Evolutionary conservation across 2,888 invertebrate species (phyloP), one percentile per base, ranked within the genome.

Genomic region (Glaucopsyche alexis): DNA sequence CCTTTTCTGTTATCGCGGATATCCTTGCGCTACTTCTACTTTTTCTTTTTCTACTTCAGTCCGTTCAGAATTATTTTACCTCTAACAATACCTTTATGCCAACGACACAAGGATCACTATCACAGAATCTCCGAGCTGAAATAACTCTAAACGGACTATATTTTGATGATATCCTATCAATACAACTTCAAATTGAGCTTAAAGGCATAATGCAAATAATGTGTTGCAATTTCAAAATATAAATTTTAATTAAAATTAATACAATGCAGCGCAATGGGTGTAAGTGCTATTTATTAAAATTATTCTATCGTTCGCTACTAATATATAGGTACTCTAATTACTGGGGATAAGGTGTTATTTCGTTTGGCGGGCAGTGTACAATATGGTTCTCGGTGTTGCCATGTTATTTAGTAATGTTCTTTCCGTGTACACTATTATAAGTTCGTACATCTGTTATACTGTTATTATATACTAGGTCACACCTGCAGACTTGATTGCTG

Each of bases 321-420:
- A 47, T 60, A 29, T 29, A 29, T 3, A 13, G 3, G 5, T 7
- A 60, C 38, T 14, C 13, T 60, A 60, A 0, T 0, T 13, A 5
- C 0, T 38, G 9, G 7, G 0, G 0, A 2, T 38, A 60, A 14
- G 14, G 29, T 60, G 5, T 60, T 8, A 11, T 60, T 60, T 60
- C 6, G 29, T 13, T 13, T 38, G 60, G 42, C 47, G 13, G 13
- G 4, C 6, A 13, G 2, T 13, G 6, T 29, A 14, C 7, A 60
- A 60, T 60, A 60, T 60, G 16, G 67, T 11, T 11, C 42, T 45
- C 67, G n/a, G 40, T 42, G 67, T 67, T 42, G 67, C 42, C 42
- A 67, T 67, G 45, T 45, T 67, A 67, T 67, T 47, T 16, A 42
- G 42, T 67, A 67, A 67, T 67, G 67, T 67, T 19, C 67, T 67